Conservation (phyloP, 2,113 vertebrate species). For the Ptyas mucosa region DNA sequence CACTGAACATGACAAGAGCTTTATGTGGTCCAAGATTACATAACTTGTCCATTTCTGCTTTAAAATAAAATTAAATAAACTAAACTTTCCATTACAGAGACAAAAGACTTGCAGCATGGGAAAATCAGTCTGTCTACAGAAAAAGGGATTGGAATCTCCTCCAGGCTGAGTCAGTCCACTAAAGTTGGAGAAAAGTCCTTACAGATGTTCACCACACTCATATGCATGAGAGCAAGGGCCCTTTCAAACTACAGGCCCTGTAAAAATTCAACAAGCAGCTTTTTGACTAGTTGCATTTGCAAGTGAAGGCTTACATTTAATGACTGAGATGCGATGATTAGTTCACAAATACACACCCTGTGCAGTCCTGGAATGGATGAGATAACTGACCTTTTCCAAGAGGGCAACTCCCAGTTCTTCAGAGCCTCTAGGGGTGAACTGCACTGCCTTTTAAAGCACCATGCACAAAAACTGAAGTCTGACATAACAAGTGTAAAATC, state of each 20-base stretch:
- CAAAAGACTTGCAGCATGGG: neutral
- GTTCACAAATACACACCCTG: neutral
- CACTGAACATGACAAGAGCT: neutral
- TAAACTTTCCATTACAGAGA: neutral
- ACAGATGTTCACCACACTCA: neutral
- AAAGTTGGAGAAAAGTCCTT: neutral
- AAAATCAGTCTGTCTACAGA: neutral
- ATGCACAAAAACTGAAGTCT: neutral
- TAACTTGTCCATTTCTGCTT: neutral
- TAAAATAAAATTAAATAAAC: neutral
- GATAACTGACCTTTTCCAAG: slow-evolving; percentile 6
- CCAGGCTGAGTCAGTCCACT: neutral
- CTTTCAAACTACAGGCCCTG: neutral
- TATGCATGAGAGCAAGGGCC: neutral
- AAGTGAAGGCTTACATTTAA: neutral
- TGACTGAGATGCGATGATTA: neutral
- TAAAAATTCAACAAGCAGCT: neutral
- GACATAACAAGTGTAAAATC: neutral
- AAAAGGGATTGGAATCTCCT: neutral
- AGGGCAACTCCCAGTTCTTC: neutral
- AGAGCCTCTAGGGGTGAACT: neutral
- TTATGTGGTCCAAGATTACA: neutral
- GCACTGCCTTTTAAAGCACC: neutral
- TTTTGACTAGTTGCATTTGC: neutral
- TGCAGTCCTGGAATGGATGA: neutral